phyloP scores from a whole-genome alignment of 2,888 invertebrate genomes.

The Machimus atricapillus region DNA sequence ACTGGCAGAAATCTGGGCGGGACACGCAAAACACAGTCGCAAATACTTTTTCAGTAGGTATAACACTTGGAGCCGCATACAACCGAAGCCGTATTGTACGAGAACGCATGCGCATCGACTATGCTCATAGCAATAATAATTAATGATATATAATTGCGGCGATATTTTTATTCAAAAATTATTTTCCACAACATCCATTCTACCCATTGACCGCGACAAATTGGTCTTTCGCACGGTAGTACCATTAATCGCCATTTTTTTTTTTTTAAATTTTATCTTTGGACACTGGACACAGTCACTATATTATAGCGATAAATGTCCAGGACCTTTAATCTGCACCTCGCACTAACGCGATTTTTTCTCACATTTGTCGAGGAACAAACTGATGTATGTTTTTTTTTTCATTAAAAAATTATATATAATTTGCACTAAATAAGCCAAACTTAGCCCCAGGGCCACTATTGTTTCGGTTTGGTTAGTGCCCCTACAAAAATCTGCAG shows the following conservation, averaged over 20 bases:
- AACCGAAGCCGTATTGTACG: not conserved
- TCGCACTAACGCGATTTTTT: constrained; percentile 6
- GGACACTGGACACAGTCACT: not conserved
- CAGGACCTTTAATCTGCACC: not conserved
- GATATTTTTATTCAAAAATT: constrained; percentile 33
- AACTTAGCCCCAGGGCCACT: not conserved
- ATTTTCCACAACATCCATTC: not conserved
- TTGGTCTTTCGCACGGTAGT: not conserved
- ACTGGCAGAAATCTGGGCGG: constrained; percentile 53
- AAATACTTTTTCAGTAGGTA: constrained; percentile 33
- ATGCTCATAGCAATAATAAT: constrained; percentile 40
- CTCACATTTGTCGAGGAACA: not conserved
- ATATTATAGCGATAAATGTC: not conserved
- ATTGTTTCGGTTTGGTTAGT: not conserved
- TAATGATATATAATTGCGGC: constrained; percentile 39
- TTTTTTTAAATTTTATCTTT: not conserved
- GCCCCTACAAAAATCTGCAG: not conserved
- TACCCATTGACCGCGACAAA: not conserved
- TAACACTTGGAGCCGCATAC: constrained; percentile 7
- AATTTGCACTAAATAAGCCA: not conserved
- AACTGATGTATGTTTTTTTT: not conserved
- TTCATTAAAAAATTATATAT: not conserved
- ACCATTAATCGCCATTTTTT: not conserved
- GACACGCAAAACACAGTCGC: constrained; percentile 50
- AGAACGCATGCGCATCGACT: constrained; percentile 34